phyloP scores from a whole-genome alignment of 2,888 invertebrate species.

The Tetramorium bicarinatum region DNA sequence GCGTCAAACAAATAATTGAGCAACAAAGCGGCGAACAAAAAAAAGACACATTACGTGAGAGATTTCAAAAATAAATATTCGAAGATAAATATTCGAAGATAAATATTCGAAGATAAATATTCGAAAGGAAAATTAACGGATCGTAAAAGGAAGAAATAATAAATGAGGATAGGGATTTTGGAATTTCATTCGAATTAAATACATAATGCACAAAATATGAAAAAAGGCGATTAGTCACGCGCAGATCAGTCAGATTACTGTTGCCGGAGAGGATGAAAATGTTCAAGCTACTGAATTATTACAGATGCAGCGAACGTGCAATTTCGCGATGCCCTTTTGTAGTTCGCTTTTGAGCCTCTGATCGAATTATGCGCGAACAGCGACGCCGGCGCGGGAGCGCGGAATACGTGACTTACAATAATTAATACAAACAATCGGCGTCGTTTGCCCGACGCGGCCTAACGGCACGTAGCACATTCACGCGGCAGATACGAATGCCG shows the following conservation, averaged over 20 bases:
- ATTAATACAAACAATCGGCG: constrained; percentile 82
- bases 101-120: background rate
- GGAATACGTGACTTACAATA: constrained; percentile 84
- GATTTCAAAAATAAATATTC: background rate
- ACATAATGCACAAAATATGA: background rate
- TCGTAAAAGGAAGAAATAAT: background rate
- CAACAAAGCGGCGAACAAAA: background rate
- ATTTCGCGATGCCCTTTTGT: constrained; percentile 55
- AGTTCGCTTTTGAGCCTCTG: constrained; percentile 69
- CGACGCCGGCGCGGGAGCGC: constrained; percentile 70
- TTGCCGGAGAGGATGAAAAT: background rate
- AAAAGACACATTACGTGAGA: background rate
- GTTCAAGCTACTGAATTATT: constrained; percentile 27
- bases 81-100: background rate
- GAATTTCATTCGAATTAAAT: background rate
- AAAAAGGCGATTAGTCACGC: background rate
- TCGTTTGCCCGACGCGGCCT: constrained; percentile 69
- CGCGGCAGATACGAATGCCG: constrained; percentile 57
- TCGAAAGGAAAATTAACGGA: background rate
- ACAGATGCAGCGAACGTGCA: constrained; percentile 13
- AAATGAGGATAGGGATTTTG: background rate
- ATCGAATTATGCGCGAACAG: constrained; percentile 78
- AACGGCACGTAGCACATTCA: constrained; percentile 67
- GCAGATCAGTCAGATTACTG: background rate
- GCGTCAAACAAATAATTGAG: background rate